A percentile compares a stretch with the other conserved stretches of the same genome.
These are phyloP conservation scores for Dipodomys stephensi DNA, from an alignment of 2,113 vertebrate genomes.

Conservation along the genomic window DNA sequence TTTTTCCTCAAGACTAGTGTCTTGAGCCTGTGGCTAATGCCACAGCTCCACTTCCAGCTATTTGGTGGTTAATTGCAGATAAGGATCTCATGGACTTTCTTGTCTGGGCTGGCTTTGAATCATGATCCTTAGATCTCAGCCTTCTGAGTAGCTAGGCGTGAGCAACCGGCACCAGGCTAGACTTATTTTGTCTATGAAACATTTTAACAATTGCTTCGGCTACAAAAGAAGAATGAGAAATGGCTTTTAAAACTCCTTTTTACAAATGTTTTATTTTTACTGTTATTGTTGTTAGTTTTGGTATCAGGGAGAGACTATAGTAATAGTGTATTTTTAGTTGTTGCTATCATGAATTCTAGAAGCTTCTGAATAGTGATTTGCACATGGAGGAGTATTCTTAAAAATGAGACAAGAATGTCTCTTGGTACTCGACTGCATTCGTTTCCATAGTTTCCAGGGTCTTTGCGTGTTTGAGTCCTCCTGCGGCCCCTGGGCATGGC, in stretches of 20 bases:
- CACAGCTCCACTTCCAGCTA: no score
- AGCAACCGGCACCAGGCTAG: no score
- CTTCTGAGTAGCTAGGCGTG: no score
- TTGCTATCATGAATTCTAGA: slow-evolving; percentile 37
- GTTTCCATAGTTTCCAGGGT: neutral
- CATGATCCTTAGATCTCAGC: no score
- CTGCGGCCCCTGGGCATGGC: neutral
- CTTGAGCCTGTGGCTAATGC: no score
- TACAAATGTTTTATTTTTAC: neutral
- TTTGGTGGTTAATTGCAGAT: no score
- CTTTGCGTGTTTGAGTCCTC: neutral
- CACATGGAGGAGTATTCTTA: neutral
- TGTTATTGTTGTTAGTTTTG: neutral
- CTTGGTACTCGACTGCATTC: neutral
- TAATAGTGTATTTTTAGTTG: slow-evolving; percentile 13
- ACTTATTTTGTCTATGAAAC: neutral
- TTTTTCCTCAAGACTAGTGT: no score
- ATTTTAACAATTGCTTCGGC: neutral
- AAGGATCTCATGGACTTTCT: no score
- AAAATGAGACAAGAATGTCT: neutral
- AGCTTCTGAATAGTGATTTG: slow-evolving; percentile 18
- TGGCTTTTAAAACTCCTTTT: neutral
- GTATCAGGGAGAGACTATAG: neutral
- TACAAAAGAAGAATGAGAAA: neutral
- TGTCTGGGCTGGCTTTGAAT: no score